Percentiles rank a stretch among this genome's conserved stretches.
Evolutionary conservation across 2,113 vertebrate species (phyloP).

Genomic region (Zapornia atra): DNA sequence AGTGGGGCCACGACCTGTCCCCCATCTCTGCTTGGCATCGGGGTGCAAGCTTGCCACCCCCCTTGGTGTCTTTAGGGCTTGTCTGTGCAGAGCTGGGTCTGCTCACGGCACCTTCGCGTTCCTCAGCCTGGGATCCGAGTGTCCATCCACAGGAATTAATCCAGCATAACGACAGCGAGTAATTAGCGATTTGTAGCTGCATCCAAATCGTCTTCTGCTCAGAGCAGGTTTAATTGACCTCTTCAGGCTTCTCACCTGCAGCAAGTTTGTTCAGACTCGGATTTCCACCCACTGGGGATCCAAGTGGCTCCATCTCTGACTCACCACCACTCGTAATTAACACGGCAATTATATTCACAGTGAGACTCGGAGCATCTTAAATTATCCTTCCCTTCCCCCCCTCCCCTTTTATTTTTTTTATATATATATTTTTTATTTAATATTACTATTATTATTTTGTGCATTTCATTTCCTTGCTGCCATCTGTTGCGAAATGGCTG

Average conservation of each 20-base stretch:
- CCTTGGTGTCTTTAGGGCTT: not conserved
- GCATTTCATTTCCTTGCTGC: constrained; percentile 33
- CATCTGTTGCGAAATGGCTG: constrained; percentile 52
- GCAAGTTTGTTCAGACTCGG: not conserved
- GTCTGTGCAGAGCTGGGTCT: not conserved
- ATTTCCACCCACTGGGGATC: not conserved
- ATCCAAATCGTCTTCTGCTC: not conserved
- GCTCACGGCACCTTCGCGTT: fast-evolving
- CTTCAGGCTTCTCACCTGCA: not conserved
- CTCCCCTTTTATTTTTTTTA: not conserved
- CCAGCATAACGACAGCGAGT: not conserved
- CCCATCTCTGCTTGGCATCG: not conserved
- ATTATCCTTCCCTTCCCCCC: not conserved
- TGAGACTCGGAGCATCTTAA: not conserved
- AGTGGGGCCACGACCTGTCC: fast-evolving
- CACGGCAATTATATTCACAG: not conserved
- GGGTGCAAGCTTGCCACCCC: not conserved
- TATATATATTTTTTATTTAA: not conserved
- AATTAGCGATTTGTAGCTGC: not conserved
- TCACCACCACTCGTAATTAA: constrained; percentile 13
- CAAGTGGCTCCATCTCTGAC: not conserved
- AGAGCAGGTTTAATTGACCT: not conserved
- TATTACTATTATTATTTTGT: not conserved
- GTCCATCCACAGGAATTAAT: not conserved
- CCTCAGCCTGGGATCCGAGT: not conserved